phyloP scores from a whole-genome alignment of 2,113 vertebrate species.

The Helogale parvula region DNA sequence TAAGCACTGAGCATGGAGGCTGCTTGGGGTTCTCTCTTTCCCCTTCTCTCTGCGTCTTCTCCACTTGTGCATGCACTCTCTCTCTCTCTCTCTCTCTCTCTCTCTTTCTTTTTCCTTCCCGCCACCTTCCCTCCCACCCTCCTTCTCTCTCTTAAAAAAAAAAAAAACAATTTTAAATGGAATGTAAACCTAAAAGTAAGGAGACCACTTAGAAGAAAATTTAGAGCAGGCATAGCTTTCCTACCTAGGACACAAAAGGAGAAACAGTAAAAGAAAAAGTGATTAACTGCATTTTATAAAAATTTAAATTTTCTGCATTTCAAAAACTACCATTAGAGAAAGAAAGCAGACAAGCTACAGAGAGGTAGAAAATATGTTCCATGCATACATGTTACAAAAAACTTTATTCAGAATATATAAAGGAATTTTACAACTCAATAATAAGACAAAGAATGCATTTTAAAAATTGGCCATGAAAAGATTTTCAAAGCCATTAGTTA shows the following conservation, averaged over 20 bases:
- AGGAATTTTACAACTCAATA: background rate
- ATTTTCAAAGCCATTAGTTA: background rate
- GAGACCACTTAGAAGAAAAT: background rate
- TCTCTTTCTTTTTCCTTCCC: too few species aligned
- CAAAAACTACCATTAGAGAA: background rate
- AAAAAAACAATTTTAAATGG: background rate
- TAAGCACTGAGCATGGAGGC: too few species aligned
- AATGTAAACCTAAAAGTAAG: background rate
- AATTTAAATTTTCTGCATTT: background rate
- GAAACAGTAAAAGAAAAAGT: background rate
- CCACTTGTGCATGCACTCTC: too few species aligned
- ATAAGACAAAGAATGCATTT: background rate
- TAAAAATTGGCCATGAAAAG: background rate
- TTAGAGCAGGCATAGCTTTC: background rate
- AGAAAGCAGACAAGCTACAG: background rate
- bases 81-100: too few species aligned
- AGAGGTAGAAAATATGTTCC: background rate
- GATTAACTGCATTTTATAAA: background rate
- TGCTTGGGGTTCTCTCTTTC: too few species aligned
- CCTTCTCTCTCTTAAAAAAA: too few species aligned
- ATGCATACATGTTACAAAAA: background rate
- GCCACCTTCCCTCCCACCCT: too few species aligned
- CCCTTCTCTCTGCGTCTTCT: too few species aligned
- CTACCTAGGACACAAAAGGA: background rate
- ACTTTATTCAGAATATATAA: background rate